Percentiles rank a stretch among this genome's conserved stretches.
phyloP scores from a whole-genome alignment of 2,888 invertebrate genomes.

The Volucella bombylans region DNA sequence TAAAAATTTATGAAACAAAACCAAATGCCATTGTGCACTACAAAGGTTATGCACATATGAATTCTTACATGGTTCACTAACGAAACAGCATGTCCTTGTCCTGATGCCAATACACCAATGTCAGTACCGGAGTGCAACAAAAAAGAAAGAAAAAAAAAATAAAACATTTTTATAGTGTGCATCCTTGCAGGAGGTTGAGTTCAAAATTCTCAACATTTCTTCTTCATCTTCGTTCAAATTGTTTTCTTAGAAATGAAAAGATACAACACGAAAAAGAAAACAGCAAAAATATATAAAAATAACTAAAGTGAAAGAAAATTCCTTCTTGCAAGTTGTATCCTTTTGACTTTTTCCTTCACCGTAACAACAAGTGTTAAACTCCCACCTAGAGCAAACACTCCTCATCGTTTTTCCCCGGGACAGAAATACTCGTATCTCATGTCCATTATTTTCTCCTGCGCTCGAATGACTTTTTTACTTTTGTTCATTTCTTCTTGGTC shows the following conservation, averaged over 20 bases:
- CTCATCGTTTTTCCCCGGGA: slow-evolving; percentile 13
- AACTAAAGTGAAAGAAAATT: no score
- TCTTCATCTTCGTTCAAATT: slow-evolving; percentile 15
- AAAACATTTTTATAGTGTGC: no score
- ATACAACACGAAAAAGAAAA: no score
- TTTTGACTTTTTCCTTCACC: slow-evolving; percentile 16
- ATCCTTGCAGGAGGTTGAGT: slow-evolving; percentile 9
- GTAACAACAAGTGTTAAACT: slow-evolving; percentile 25
- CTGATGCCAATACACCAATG: no score
- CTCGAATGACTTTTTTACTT: neutral
- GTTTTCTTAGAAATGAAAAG: slow-evolving; percentile 23
- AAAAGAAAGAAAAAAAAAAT: no score
- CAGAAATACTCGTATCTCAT: slow-evolving; percentile 8
- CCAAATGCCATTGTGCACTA: slow-evolving; percentile 1
- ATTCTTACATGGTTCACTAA: slow-evolving; percentile 2
- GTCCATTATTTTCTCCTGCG: slow-evolving; percentile 12
- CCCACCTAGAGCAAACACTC: slow-evolving; percentile 1
- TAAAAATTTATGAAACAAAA: slow-evolving; percentile 31
- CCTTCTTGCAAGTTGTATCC: neutral
- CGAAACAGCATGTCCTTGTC: neutral
- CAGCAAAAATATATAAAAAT: neutral
- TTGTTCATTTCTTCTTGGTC: neutral
- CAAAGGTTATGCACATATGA: slow-evolving; percentile 3
- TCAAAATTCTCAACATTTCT: slow-evolving; percentile 11
- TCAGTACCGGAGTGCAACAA: no score